Base-by-base conservation (phyloP, 2,113 vertebrate species). In the Coturnix japonica region DNA sequence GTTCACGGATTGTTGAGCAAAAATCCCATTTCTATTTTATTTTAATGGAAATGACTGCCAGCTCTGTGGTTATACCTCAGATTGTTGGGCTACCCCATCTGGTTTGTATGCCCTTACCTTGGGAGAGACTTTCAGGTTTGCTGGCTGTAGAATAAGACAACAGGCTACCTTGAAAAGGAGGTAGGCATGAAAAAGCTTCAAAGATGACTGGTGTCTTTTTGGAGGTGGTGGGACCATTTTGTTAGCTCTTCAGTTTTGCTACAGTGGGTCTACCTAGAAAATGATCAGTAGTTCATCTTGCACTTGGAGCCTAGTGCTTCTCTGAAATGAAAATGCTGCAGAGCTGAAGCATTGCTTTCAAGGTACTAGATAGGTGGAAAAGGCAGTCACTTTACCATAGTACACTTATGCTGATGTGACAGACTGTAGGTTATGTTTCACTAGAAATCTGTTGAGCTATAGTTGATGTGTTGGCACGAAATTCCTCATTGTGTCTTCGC, bases 41-140 rank as follows among this genome's bases (percentile, higher is more conserved):
- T n/a, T 41, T 44, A 37, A 30, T 44, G 16, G 25, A 19, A 70
- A 26, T 70, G 41, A 51, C 25, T 72, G 44, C 7, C 35, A 31
- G 43, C 30, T 51, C 25, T 57, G 51, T 53, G 43, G 16, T 56
- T 90, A 33, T 9, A 82, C 8, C 37, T 83, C 12, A 31, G 26
- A 23, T 72, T 53, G 13, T 7, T 57, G 7, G 31, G 17, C 14
- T 49, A 56, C 31, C 69, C 13, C 0, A 3, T 12, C 0, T 0
- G 5, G 13, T 49, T 72, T 71, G 26, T 72, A 20, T 80, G 86
- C 64, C 21, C 21, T 73, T 18, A 46, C 28, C 28, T n/a, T 60
- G 3, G 2, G 15, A 69, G 11, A 13, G 13, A 12, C 31, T 64
- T 83, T 14, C 2, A n/a, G 35, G 17, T 28, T 86, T 86, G 23